These are phyloP conservation scores for Balaeniceps rex DNA, from an alignment of 2,113 vertebrate species.

Conservation along the genomic window DNA sequence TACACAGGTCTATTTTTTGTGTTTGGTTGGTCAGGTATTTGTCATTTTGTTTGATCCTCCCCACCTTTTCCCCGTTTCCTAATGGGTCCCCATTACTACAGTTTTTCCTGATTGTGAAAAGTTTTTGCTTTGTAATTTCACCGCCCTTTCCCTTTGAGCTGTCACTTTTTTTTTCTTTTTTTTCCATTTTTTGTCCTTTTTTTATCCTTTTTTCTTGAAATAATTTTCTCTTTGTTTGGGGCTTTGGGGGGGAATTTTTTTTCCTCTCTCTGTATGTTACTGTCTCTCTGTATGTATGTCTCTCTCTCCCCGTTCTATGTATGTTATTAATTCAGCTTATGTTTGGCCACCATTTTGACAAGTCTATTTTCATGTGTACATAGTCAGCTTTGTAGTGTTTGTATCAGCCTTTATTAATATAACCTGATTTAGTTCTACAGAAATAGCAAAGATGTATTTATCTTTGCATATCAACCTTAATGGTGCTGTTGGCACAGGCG, in stretches of 20 bases:
- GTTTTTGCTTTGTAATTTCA: background rate
- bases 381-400: background rate
- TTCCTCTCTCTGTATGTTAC: background rate
- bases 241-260: background rate
- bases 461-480: background rate
- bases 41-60: accelerated
- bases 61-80: background rate
- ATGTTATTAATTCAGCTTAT: background rate
- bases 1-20: accelerated
- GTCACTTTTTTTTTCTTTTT: too few species aligned
- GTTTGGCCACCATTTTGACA: background rate
- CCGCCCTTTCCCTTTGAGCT: background rate
- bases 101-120: accelerated
- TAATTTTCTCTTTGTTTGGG: background rate
- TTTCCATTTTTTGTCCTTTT: background rate
- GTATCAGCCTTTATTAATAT: background rate
- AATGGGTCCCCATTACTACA: too few species aligned
- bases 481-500: background rate
- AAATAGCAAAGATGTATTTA: background rate
- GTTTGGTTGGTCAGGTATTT: accelerated
- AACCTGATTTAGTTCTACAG: background rate
- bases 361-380: accelerated
- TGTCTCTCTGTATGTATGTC: too few species aligned
- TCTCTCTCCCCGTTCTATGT: too few species aligned
- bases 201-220: background rate